Percentiles rank a stretch among this genome's conserved stretches.
Conservation (phyloP, 2,797 vertebrate genomes). For the Lacerta agilis region DNA sequence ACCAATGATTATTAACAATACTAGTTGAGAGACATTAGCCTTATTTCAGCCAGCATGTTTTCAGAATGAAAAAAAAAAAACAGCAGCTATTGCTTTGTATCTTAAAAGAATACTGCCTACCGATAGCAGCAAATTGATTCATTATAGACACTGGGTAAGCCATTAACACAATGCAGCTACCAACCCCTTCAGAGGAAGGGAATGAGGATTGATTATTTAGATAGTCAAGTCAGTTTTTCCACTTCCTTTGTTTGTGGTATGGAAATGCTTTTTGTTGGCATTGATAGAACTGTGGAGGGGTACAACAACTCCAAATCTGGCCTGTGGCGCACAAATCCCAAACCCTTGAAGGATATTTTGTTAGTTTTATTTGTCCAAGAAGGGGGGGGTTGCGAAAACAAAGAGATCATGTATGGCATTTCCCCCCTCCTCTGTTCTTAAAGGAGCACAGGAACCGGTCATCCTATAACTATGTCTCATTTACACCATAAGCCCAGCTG, state of each 20-base stretch:
- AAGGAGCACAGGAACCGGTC: slow-evolving; percentile 28
- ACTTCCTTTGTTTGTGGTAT: slow-evolving; percentile 10
- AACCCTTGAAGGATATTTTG: not conserved
- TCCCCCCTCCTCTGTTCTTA: slow-evolving; percentile 51
- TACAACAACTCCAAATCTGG: slow-evolving; percentile 41
- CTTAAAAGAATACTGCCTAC: not conserved
- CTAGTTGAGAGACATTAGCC: not conserved
- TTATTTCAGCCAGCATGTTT: not conserved
- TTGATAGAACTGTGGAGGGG: slow-evolving; percentile 32
- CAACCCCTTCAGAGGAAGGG: not conserved
- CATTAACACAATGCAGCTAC: not conserved
- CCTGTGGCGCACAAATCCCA: slow-evolving; percentile 4
- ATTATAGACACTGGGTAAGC: not conserved
- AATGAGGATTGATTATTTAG: slow-evolving; percentile 5
- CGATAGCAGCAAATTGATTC: not conserved
- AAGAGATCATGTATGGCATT: slow-evolving; percentile 29
- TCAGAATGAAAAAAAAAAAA: slow-evolving; percentile 12
- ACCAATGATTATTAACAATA: not conserved
- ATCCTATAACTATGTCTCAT: slow-evolving; percentile 59
- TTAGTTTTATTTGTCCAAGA: slow-evolving; percentile 7
- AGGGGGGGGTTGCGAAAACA: slow-evolving; percentile 33
- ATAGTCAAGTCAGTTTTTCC: not conserved
- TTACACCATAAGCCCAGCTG: slow-evolving; percentile 55
- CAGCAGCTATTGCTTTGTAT: not conserved
- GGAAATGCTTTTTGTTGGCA: slow-evolving; percentile 29